Base-by-base conservation (phyloP, 2,888 invertebrate species). In the Odontothrips loti region DNA sequence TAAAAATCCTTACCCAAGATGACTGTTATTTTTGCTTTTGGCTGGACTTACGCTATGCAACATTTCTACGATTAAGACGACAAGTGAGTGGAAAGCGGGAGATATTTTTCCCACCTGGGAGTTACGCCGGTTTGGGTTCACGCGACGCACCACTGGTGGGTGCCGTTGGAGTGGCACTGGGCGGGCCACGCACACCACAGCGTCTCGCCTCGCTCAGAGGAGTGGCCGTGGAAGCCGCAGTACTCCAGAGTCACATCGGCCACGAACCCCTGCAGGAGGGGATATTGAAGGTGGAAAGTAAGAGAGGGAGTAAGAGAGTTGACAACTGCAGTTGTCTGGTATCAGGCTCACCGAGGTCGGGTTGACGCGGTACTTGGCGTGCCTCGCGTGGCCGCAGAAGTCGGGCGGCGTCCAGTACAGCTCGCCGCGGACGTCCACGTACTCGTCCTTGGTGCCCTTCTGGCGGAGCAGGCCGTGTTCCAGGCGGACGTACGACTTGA, bases 381-480 rank as follows among this genome's bases (percentile, higher is more conserved):
- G 68, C 1, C 68, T n/a, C 68, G 27, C 23, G 27, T 75, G 23
- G 68, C 27, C 27, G 68, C 68, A 75, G 68, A 75, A 75, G 68
- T 75, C 68, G 10, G 68, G 68, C 68, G 68, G 68, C 68, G 68
- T 27, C 68, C 68, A 75, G 68, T 75, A 75, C 23, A 75, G 68
- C 68, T 75, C 68, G 68, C 68, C 68, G 27, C 68, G 68, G 23
- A 75, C 68, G 68, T 75, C 68, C 27, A 27, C 27, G 68, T 27
- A 75, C 68, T 75, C 23, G 68, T 75, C 68, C 68, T 75, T 23
- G 23, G n/a, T 23, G 68, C 68, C 68, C 23, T 75, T 75, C 23
- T 75, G 9, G 68, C 68, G 68, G 23, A 75, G 27, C 68, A 75
- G 68, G 23, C 27, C 68, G 68, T 75, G 68, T 27, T 75, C 68